A percentile compares a stretch with the other conserved stretches of the same genome.
Conservation (phyloP, 2,113 vertebrate genomes). For the Leiothrix lutea region DNA sequence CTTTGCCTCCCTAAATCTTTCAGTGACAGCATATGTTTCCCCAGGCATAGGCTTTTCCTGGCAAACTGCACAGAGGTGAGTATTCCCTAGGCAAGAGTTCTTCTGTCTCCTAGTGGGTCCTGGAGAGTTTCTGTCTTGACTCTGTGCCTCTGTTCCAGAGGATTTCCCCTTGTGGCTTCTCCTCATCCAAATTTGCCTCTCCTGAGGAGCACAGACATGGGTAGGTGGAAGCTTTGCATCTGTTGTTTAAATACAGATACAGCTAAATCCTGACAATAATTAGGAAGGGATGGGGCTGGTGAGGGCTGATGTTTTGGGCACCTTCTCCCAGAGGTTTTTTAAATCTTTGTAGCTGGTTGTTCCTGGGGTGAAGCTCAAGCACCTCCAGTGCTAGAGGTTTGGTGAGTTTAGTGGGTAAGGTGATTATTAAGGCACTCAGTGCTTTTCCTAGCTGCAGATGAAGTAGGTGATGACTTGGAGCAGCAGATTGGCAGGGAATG, state of each 20-base stretch:
- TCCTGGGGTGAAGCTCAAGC: neutral
- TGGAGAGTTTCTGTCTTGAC: neutral
- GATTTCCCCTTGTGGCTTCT: neutral
- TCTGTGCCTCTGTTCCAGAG: slow-evolving; percentile 2
- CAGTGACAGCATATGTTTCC: neutral
- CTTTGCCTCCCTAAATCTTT: neutral
- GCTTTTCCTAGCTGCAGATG: neutral
- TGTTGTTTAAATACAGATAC: neutral
- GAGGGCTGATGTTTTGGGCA: neutral
- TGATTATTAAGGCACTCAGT: neutral
- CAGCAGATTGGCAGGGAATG: neutral
- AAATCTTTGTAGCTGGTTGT: neutral
- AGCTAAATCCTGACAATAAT: neutral
- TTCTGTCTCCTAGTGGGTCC: neutral
- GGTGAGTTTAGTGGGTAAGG: neutral
- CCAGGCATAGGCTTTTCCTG: neutral
- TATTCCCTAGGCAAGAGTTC: neutral
- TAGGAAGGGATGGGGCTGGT: neutral
- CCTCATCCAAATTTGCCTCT: neutral
- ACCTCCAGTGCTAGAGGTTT: neutral
- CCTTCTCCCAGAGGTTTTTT: neutral
- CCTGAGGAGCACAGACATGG: neutral
- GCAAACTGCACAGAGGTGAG: neutral
- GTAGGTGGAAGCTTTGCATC: neutral
- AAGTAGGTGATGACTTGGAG: neutral